Percentiles rank a stretch among this genome's conserved stretches.
These are phyloP conservation scores for Patiria pectinifera DNA, from an alignment of 53 echinoderm and acorn worm species.

Conservation along the genomic window DNA sequence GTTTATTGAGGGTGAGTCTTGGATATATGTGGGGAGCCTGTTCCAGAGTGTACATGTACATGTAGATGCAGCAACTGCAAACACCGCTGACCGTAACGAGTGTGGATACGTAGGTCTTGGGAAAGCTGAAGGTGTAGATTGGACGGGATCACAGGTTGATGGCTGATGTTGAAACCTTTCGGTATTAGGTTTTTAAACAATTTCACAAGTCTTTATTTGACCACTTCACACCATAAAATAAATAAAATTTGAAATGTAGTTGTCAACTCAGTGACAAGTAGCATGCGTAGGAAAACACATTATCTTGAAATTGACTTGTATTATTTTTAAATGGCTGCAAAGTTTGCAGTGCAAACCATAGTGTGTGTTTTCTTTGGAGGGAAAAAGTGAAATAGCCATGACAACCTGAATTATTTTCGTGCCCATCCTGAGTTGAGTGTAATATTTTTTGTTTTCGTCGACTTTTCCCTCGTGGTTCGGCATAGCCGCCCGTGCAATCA, in stretches of 20 bases:
- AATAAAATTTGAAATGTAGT: background rate
- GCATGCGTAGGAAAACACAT: background rate
- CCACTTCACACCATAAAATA: no score
- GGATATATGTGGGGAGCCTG: no score
- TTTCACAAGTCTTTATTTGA: no score
- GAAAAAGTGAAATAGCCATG: background rate
- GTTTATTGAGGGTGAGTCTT: no score
- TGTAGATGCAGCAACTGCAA: no score
- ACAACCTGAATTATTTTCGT: background rate
- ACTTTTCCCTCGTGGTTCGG: background rate
- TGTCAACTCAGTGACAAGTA: background rate
- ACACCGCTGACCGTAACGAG: no score
- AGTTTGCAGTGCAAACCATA: background rate
- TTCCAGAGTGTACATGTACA: no score
- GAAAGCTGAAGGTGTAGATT: no score
- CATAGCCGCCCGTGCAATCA: slow-evolving; percentile 1
- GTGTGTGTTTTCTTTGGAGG: background rate
- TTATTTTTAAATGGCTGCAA: no score
- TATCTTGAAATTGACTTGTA: background rate
- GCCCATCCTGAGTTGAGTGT: background rate
- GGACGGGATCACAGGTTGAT: background rate
- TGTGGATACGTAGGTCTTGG: no score
- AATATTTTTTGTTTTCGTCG: background rate
- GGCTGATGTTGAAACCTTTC: no score
- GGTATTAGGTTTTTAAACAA: no score